Base-by-base conservation (phyloP, 2,888 invertebrate species). In the Syrphus vitripennis region DNA sequence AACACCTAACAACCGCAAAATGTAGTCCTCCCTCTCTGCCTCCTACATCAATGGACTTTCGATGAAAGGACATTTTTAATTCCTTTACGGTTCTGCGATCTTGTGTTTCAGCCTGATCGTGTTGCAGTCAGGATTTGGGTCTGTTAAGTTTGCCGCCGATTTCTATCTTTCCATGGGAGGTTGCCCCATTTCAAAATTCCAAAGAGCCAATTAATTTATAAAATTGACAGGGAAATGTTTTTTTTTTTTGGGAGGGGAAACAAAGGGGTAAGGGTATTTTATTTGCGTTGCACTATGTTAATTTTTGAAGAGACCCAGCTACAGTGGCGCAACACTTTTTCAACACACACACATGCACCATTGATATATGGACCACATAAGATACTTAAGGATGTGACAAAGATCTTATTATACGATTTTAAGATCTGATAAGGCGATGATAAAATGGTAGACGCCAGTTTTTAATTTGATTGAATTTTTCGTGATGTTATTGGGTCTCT, bases 391-490 rank as follows among this genome's bases (percentile, higher is more conserved):
- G 88, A 88, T 89, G 88, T 89, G 92, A 91, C 92, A 91, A 91
- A 91, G 92, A 91, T 91, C 91, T 91, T 91, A 91, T 91, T 91
- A 90, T 91, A 90, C 90, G 92, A 91, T 91, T 91, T 91, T 89
- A 89, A 89, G 90, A 91, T 91, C 92, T 90, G 91, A 91, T 91
- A 91, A 91, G 91, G 91, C 89, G 91, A 91, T 91, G 91, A 92
- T 91, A 91, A 91, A 91, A 92, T 90, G 91, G 90, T 90, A 91
- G 91, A 92, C 92, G 91, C 91, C 91, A 91, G 91, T 91, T 91
- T 90, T 91, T 91, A 91, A 92, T 91, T 92, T 92, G 91, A 92
- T 92, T 91, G 91, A 90, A 91, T 91, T 91, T 83, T 77, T 76
- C 67, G 40, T 72, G 14, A 40, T 83, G 65, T 80, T 86, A 76